These are phyloP conservation scores for Penelope pileata DNA, from an alignment of 2,113 vertebrate genomes.

Conservation along the genomic window DNA sequence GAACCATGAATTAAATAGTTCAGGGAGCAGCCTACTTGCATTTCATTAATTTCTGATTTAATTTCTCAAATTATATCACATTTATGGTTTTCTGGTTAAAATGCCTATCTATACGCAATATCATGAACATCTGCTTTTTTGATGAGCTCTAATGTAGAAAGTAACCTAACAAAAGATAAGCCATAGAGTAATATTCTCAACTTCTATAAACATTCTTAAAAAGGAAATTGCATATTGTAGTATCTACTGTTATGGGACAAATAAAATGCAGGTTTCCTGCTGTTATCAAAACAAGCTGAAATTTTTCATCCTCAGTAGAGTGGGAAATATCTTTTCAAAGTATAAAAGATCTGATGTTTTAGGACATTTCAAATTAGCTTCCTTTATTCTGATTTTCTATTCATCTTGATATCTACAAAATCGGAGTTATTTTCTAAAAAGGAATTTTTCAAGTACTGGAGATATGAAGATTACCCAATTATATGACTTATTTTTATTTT, in stretches of 20 bases:
- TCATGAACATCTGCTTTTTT: neutral
- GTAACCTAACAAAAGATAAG: neutral
- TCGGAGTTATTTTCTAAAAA: neutral
- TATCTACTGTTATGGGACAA: neutral
- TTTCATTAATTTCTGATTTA: neutral
- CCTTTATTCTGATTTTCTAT: neutral
- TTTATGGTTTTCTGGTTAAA: fast-evolving
- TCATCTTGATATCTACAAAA: neutral
- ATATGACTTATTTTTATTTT: neutral
- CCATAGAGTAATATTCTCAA: neutral
- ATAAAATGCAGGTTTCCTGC: neutral
- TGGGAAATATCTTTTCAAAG: neutral
- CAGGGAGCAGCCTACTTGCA: neutral
- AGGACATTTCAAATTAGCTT: neutral
- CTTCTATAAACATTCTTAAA: neutral
- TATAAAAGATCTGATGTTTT: too few relatives aligned
- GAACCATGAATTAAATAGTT: neutral
- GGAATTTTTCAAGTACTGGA: neutral
- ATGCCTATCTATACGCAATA: neutral
- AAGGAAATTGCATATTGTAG: neutral
- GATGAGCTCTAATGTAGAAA: neutral
- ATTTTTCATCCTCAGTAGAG: neutral
- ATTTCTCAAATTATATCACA: neutral
- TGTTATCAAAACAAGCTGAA: neutral
- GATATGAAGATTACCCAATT: neutral